phyloP scores from a whole-genome alignment of 2,113 vertebrate genomes.

The Uria aalge region DNA sequence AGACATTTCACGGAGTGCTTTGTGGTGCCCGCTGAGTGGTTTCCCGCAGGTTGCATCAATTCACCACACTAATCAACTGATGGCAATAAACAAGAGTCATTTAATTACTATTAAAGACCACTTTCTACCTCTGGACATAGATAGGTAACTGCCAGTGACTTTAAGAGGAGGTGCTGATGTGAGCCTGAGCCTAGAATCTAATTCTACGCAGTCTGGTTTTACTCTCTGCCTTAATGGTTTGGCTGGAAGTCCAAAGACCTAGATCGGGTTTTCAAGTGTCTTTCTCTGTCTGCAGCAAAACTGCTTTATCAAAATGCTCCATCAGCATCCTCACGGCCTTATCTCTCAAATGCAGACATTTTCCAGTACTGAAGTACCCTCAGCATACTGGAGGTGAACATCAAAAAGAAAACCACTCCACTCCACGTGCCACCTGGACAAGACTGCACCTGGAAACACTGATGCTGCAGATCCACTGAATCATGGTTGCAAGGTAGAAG shows the following conservation, averaged over 20 bases:
- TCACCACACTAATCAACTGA: neutral
- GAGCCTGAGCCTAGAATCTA: neutral
- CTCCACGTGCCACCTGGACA: neutral
- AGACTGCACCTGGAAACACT: neutral
- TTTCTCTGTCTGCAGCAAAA: neutral
- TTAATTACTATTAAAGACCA: slow-evolving; percentile 13
- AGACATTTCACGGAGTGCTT: neutral
- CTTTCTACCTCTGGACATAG: neutral
- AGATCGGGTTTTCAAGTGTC: neutral
- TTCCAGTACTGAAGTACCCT: neutral
- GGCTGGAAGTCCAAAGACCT: neutral
- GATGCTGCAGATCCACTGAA: neutral
- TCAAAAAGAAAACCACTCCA: neutral
- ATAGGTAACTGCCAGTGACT: neutral
- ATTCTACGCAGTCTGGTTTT: neutral
- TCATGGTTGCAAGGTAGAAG: neutral
- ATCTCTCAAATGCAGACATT: neutral
- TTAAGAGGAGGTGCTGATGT: neutral
- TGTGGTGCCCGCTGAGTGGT: neutral
- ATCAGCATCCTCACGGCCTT: neutral
- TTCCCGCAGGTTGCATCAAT: neutral
- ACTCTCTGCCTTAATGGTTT: neutral
- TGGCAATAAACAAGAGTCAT: neutral
- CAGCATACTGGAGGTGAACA: neutral
- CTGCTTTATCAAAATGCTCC: neutral